Conservation (phyloP, 1,140 invertebrate species). For the Nasonia vitripennis region DNA sequence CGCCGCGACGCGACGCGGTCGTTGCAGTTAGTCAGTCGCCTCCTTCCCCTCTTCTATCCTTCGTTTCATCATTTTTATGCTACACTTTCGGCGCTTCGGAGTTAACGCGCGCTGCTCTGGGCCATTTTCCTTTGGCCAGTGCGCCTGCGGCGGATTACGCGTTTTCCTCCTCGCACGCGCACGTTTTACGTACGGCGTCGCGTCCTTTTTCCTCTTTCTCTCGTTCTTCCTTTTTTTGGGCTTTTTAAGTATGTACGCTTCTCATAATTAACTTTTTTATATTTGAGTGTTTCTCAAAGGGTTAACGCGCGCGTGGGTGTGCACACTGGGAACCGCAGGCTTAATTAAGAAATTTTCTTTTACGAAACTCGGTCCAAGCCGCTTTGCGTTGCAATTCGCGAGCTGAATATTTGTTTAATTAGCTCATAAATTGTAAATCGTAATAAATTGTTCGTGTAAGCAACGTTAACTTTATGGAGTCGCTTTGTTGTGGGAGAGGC, state of each 20-base stretch:
- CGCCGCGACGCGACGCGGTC: not conserved
- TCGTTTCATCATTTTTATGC: not conserved
- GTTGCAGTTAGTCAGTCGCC: not conserved
- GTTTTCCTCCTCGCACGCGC: not conserved
- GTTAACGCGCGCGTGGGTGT: not conserved
- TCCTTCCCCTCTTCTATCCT: not conserved
- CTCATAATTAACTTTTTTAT: conserved; percentile 20
- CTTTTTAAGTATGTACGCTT: not conserved
- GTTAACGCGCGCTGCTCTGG: not conserved
- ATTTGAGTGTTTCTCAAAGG: not conserved
- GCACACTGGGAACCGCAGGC: not conserved
- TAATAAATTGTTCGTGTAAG: not conserved
- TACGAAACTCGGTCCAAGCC: not conserved
- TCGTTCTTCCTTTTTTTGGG: not conserved
- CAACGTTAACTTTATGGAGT: not conserved
- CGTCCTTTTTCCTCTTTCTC: not conserved
- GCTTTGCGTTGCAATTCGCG: not conserved
- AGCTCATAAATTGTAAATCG: not conserved
- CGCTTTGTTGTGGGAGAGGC: not conserved
- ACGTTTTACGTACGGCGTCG: not conserved
- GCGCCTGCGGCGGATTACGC: not conserved
- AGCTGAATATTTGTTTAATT: not conserved
- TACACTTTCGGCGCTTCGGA: not conserved
- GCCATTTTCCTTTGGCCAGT: not conserved
- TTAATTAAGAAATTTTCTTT: not conserved